A percentile compares a stretch with the other conserved stretches of the same genome.
These are phyloP conservation scores for Drosophila maculinotata DNA, from an alignment of 2,888 invertebrate species.

Conservation along the genomic window DNA sequence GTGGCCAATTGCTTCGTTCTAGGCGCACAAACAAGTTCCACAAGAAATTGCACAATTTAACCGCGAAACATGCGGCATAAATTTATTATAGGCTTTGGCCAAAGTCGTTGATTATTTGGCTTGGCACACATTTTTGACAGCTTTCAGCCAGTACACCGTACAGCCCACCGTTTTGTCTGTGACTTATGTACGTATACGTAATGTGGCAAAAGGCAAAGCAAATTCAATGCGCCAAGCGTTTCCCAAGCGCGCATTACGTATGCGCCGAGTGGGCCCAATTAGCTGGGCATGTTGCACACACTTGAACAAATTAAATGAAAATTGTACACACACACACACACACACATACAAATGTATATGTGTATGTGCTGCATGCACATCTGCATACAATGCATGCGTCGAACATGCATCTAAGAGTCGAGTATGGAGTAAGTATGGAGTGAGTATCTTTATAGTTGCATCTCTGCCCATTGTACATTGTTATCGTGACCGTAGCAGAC, in stretches of 20 bases:
- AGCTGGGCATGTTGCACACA: slow-evolving; percentile 40
- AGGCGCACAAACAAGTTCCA: slow-evolving; percentile 39
- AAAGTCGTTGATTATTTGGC: slow-evolving; percentile 24
- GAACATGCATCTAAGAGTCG: slow-evolving; percentile 3
- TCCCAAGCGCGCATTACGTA: slow-evolving; percentile 77
- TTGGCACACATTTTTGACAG: slow-evolving; percentile 68
- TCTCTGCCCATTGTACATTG: slow-evolving; percentile 58
- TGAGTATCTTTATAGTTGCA: slow-evolving; percentile 28
- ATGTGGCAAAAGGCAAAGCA: slow-evolving; percentile 38
- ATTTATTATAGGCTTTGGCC: slow-evolving; percentile 9
- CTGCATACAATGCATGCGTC: slow-evolving; percentile 32
- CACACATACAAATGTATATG: neutral
- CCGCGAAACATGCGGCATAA: slow-evolving; percentile 13
- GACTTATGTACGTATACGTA: slow-evolving; percentile 62
- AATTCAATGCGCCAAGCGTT: slow-evolving; percentile 53
- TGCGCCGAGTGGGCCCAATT: slow-evolving; percentile 76
- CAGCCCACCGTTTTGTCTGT: slow-evolving; percentile 10
- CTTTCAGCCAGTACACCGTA: neutral
- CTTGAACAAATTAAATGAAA: slow-evolving; percentile 16
- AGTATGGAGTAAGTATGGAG: too few relatives aligned
- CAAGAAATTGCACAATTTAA: slow-evolving; percentile 29
- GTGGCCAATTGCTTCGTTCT: slow-evolving; percentile 29
- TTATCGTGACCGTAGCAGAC: slow-evolving; percentile 24
- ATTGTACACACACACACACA: neutral
- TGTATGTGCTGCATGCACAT: slow-evolving; percentile 5